phyloP scores from a whole-genome alignment of 2,888 invertebrate species.

The Cerastis leucographa region DNA sequence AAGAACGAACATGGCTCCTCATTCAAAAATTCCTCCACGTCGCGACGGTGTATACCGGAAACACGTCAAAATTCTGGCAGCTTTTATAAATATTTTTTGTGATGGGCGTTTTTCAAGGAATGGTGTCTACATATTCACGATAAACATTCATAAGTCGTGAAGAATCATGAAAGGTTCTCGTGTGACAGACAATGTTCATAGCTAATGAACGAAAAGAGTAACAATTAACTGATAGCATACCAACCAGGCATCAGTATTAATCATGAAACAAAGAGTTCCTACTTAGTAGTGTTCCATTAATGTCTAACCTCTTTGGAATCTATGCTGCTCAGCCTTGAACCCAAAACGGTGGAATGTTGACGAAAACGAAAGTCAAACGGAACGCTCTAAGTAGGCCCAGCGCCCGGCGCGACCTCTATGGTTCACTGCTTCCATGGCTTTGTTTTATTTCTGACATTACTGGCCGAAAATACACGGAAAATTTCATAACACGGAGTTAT shows the following conservation, averaged over 20 bases:
- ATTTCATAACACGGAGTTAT: background rate
- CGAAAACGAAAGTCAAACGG: slow-evolving; percentile 80
- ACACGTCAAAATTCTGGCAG: slow-evolving; percentile 58
- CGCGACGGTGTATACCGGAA: slow-evolving; percentile 39
- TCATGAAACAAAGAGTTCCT: slow-evolving; percentile 26
- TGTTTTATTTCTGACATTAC: slow-evolving; percentile 52
- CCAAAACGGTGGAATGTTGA: slow-evolving; percentile 79
- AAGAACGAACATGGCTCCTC: slow-evolving; percentile 1
- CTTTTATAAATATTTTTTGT: slow-evolving; percentile 44
- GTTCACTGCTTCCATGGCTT: slow-evolving; percentile 49
- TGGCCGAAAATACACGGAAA: slow-evolving; percentile 18
- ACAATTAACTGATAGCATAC: slow-evolving; percentile 2
- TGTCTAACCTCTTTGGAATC: slow-evolving; percentile 56
- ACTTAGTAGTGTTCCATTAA: slow-evolving; percentile 21
- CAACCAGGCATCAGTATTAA: background rate
- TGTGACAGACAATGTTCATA: background rate
- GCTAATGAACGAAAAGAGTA: background rate
- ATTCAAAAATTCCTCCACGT: slow-evolving; percentile 44
- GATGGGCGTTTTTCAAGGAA: slow-evolving; percentile 35
- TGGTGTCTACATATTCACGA: background rate
- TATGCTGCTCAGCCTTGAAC: slow-evolving; percentile 80
- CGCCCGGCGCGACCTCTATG: slow-evolving; percentile 56
- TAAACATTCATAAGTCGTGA: background rate
- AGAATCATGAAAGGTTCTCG: background rate
- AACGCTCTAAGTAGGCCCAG: slow-evolving; percentile 57